These are phyloP conservation scores for Muscina levida DNA, from an alignment of 2,888 invertebrate genomes.

Conservation along the genomic window DNA sequence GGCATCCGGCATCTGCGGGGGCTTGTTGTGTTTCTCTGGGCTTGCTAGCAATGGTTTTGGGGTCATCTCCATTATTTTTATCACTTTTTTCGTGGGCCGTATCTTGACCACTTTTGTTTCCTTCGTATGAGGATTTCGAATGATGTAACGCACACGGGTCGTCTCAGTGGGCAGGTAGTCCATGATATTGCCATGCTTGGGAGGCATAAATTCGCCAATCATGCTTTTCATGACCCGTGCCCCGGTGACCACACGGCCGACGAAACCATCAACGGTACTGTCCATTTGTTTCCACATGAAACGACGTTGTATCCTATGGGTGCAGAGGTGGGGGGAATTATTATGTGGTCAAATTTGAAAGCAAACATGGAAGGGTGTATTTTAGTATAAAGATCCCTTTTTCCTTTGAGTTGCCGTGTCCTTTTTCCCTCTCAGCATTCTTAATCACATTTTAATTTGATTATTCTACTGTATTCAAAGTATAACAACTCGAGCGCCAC, in stretches of 20 bases:
- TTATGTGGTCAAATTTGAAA: background rate
- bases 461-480: no score
- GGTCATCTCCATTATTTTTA: conserved; percentile 68
- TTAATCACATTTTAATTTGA: no score
- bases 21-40: conserved; percentile 36
- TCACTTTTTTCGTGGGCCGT: conserved; percentile 73
- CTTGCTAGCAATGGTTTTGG: conserved; percentile 67
- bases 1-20: conserved; percentile 62
- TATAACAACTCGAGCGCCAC: no score
- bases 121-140: conserved; percentile 75
- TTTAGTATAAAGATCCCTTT: background rate
- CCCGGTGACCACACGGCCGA: conserved; percentile 73
- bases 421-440: no score
- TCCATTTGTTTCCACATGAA: conserved; percentile 80
- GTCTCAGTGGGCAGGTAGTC: conserved; percentile 74
- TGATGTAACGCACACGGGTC: conserved; percentile 75
- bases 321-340: background rate
- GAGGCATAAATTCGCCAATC: conserved; percentile 72
- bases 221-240: conserved; percentile 74
- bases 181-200: conserved; percentile 61
- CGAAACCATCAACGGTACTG: conserved; percentile 74
- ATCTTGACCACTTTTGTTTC: conserved; percentile 75
- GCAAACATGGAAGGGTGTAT: background rate
- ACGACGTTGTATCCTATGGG: conserved; percentile 76
- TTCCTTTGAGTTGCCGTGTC: no score